Base-by-base conservation (phyloP, 2,113 vertebrate species). In the Grus americana region DNA sequence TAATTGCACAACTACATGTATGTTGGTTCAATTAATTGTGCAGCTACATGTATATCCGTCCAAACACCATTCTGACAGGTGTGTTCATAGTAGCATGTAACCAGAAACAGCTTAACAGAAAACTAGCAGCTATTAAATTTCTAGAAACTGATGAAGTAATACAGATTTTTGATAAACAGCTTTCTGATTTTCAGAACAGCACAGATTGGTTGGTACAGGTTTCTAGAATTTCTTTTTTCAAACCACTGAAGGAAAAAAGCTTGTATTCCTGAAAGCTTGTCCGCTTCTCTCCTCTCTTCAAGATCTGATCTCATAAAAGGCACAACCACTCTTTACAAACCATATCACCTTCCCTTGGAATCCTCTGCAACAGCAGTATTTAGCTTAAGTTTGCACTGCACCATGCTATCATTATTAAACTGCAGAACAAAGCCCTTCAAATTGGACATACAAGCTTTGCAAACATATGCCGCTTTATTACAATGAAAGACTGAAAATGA, bases 371-470 rank as follows among this genome's bases (percentile, higher is more conserved):
- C 49, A 90, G 79, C 36, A 65, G 23, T 19, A 14, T 66, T 54
- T 16, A 47, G 54, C 30, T 47, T 52, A 52, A 54, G 40, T 27
- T 79, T 79, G 63, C 57, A 44, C 21, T 38, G 38, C 23, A 36
- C 36, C 30, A 42, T 0, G 0, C 19, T 32, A 32, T 24, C 44
- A 10, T 23, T 38, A 23, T 23, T 38, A 23, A 32, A 11, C 27
- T 15, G 57, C n/a, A 30, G 23, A 79, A 67, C 10, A 79, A 57
- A 86, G 58, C 12, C 58, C 67, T 86, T 46, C 36, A 62, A 79
- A 54, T 0, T 34, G 27, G n/a, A 79, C 15, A 32, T 0, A 5
- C 49, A 57, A 12, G 29, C 36, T 38, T 42, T 30, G 40, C 0
- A 1, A 73, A 71, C 10, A 30, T 12, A 52, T 20, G 30, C 29